Conservation (phyloP, 2,888 invertebrate species). For the Spisula solida region DNA sequence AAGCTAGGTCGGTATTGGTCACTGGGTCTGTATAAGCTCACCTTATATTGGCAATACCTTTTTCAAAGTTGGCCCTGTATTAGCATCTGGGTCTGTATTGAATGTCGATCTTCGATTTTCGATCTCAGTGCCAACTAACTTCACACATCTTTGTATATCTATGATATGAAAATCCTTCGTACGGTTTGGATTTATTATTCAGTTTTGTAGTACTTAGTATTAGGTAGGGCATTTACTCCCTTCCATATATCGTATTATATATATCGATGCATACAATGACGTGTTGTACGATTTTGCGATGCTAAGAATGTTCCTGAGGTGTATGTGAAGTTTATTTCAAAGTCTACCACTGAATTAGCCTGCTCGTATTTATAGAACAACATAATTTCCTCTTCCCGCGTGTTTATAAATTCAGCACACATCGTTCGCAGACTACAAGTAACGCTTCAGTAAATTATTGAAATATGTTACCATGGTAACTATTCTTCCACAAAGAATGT, state of each 20-base stretch:
- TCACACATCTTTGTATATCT: no score
- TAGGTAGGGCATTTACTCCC: background rate
- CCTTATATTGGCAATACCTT: no score
- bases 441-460: conserved; percentile 2
- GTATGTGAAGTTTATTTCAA: background rate
- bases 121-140: no score
- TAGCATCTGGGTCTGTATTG: no score
- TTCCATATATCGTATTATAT: no score
- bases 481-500: conserved; percentile 1
- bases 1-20: no score
- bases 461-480: conserved; percentile 40
- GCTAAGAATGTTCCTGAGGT: background rate
- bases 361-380: background rate
- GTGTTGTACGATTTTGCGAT: background rate
- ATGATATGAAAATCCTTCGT: no score
- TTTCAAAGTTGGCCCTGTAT: no score
- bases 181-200: no score
- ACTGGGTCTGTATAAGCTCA: no score
- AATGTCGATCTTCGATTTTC: no score
- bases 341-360: background rate
- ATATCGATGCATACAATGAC: no score
- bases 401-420: background rate
- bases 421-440: background rate
- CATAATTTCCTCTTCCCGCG: background rate
- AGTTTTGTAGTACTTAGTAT: background rate